Evolutionary conservation across 2,888 invertebrate genomes (phyloP).

Genomic region (Balanococcus diminutus): DNA sequence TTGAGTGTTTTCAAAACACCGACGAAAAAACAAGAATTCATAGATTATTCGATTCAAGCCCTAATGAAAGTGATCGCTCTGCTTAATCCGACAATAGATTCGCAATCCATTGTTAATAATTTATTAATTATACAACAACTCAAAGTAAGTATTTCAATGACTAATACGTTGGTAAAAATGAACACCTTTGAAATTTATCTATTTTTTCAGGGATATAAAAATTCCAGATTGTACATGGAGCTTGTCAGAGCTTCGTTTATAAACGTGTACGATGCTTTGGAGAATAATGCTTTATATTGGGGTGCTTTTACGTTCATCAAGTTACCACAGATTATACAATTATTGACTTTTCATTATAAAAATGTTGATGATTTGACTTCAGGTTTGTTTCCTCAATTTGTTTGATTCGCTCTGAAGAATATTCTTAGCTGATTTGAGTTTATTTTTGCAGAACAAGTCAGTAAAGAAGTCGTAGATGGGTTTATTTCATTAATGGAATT

Average conservation of each 20-base stretch:
- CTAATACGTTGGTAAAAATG: background rate
- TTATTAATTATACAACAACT: conserved; percentile 82
- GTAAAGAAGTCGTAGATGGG: conserved; percentile 77
- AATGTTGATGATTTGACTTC: background rate
- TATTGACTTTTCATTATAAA: conserved; percentile 51
- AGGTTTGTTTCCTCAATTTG: background rate
- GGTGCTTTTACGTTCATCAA: conserved; percentile 93
- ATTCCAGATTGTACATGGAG: conserved; percentile 84
- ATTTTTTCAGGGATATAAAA: conserved; percentile 68
- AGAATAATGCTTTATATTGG: conserved; percentile 81
- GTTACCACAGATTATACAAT: conserved; percentile 78
- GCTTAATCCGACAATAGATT: conserved; percentile 82
- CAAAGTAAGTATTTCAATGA: conserved; percentile 65
- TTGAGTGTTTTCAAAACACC: conserved; percentile 30
- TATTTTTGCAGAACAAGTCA: conserved; percentile 52
- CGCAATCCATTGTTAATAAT: conserved; percentile 80
- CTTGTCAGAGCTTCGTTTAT: conserved; percentile 87
- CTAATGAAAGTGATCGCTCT: conserved; percentile 84
- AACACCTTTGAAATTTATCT: background rate
- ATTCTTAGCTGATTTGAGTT: background rate
- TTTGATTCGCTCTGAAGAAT: background rate
- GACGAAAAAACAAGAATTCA: conserved; percentile 16
- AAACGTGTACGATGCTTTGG: conserved; percentile 84
- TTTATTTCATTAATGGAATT: conserved; percentile 85
- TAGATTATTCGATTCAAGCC: conserved; percentile 66